Evolutionary conservation across 1,140 invertebrate genomes (phyloP).

Genomic region (Drosophila varians): DNA sequence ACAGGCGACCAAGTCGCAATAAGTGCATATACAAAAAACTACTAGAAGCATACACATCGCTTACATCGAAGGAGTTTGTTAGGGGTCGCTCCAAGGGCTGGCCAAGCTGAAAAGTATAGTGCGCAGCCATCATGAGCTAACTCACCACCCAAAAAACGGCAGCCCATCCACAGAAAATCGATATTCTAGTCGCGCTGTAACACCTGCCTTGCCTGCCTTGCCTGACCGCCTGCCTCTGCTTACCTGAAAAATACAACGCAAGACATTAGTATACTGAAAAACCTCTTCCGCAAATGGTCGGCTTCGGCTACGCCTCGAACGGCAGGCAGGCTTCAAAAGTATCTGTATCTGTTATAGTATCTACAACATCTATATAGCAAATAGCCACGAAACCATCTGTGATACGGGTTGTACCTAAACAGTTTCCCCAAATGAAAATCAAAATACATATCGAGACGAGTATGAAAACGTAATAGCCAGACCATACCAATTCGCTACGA

Average conservation of each 20-base stretch:
- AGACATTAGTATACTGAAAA: slow-evolving; percentile 39
- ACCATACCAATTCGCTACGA: slow-evolving; percentile 84
- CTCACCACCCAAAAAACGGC: slow-evolving; percentile 53
- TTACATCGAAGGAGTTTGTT: neutral
- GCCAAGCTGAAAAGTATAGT: slow-evolving; percentile 26
- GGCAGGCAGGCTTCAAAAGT: neutral
- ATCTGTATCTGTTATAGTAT: no score
- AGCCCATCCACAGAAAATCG: slow-evolving; percentile 58
- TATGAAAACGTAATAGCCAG: slow-evolving; percentile 13
- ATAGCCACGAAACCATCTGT: slow-evolving; percentile 28
- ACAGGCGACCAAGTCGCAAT: slow-evolving; percentile 26
- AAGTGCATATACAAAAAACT: slow-evolving; percentile 5
- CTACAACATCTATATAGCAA: slow-evolving; percentile 18
- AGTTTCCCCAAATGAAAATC: slow-evolving; percentile 22
- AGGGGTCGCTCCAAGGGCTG: slow-evolving; percentile 1
- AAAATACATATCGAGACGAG: neutral
- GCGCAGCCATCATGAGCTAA: slow-evolving; percentile 43
- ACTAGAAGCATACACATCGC: neutral
- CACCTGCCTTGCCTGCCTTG: slow-evolving; percentile 4
- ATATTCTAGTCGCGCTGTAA: slow-evolving; percentile 59
- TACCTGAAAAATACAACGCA: slow-evolving; percentile 3
- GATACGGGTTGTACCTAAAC: slow-evolving; percentile 43
- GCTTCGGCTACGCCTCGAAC: neutral
- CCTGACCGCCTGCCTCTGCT: neutral
- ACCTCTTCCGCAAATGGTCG: slow-evolving; percentile 31